A percentile compares a stretch with the other conserved stretches of the same genome.
Conservation (phyloP, 2,888 invertebrate species). For the Incurvaria masculella region DNA sequence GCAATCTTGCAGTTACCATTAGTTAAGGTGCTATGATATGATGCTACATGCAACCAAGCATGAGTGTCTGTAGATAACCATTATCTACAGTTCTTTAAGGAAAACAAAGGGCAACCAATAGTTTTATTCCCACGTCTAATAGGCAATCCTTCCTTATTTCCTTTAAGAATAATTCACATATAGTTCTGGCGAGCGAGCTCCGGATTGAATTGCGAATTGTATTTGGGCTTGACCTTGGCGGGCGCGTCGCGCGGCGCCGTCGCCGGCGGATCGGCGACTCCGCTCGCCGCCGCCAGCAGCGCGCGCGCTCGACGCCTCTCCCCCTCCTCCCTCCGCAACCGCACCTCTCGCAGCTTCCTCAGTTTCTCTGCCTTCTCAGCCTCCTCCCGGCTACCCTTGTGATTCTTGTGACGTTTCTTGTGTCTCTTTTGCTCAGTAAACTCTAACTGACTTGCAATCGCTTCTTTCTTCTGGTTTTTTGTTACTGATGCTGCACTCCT, state of each 20-base stretch:
- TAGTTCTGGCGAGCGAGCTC: slow-evolving; percentile 81
- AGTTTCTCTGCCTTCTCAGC: slow-evolving; percentile 33
- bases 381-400: too few species aligned
- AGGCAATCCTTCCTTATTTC: too few species aligned
- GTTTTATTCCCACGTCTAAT: too few species aligned
- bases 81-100: too few species aligned
- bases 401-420: slow-evolving; percentile 21
- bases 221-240: slow-evolving; percentile 65
- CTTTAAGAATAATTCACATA: slow-evolving; percentile 21
- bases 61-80: too few species aligned
- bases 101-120: too few species aligned
- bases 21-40: too few species aligned
- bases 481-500: slow-evolving; percentile 6
- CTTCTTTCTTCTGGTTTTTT: slow-evolving; percentile 9
- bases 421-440: slow-evolving; percentile 17
- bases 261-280: slow-evolving; percentile 8
- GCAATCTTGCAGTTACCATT: too few species aligned
- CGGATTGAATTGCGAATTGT: slow-evolving; percentile 97
- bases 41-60: too few species aligned
- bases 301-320: slow-evolving; percentile 71
- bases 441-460: too few species aligned
- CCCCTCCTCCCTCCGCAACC: slow-evolving; percentile 75
- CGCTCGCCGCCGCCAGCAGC: slow-evolving; percentile 65
- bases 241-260: slow-evolving; percentile 6
- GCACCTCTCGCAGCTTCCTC: slow-evolving; percentile 68